Percentiles rank a stretch among this genome's conserved stretches.
Conservation (phyloP, 2,797 vertebrate species). For the Phalloptychus januarius region DNA sequence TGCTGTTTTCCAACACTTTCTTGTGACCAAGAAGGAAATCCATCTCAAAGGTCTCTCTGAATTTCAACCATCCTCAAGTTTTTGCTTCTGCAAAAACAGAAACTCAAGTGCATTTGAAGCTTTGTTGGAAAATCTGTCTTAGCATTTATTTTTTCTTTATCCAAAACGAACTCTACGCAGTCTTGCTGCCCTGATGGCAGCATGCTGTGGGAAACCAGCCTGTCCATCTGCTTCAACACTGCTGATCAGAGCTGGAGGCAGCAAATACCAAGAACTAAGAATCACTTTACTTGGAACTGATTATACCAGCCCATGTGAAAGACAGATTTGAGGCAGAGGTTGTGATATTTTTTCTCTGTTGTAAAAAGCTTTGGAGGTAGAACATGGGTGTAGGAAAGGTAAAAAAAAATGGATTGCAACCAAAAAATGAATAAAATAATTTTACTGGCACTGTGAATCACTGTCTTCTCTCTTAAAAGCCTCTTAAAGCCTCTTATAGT, state of each 20-base stretch:
- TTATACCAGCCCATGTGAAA: neutral
- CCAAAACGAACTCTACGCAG: neutral
- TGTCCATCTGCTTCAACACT: too few species aligned
- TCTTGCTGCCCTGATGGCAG: neutral
- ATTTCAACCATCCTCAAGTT: neutral
- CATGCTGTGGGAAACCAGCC: neutral
- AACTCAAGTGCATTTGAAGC: neutral
- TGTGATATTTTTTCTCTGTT: neutral
- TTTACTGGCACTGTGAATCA: neutral
- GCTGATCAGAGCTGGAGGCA: neutral
- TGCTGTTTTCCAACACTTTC: neutral
- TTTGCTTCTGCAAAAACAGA: neutral
- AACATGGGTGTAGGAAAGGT: too few species aligned
- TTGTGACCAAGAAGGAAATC: neutral
- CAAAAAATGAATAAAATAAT: neutral
- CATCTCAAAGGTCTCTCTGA: neutral
- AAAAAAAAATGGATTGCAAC: neutral
- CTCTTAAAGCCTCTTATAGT: neutral
- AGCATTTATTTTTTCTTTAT: neutral
- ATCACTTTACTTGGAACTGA: neutral
- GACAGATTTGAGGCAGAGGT: neutral
- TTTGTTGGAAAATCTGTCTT: neutral
- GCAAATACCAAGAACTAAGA: neutral
- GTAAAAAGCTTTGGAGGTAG: neutral
- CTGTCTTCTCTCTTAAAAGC: neutral